Evolutionary conservation across 2,113 vertebrate genomes (phyloP), one percentile per base, ranked within the genome.

Genomic region (Scophthalmus maximus): DNA sequence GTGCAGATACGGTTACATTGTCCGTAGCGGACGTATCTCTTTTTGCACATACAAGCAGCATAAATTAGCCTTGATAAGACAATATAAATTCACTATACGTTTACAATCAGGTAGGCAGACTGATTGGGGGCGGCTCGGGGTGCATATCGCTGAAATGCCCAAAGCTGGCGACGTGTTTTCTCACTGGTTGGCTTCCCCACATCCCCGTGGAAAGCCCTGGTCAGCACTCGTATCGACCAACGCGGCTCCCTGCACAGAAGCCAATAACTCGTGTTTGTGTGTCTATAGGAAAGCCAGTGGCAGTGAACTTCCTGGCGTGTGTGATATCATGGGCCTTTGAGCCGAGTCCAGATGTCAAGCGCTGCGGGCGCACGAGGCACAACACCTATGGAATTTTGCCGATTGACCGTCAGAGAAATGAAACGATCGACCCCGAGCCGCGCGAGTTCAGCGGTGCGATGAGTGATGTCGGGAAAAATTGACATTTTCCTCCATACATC

Each of bases 161-260:
- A 9, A 1, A 3, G 46, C 20, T 49, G 46, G 22, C n/a, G n/a
- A n/a, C n/a, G n/a, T 23, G 1, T 20, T 20, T 12, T 23, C 20
- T 5, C 46, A n/a, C 20, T n/a, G 40, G 8, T 3, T 22, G 20
- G 20, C 47, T 50, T 6, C 47, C 12, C 22, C 47, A 50, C 8
- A 12, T 50, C 47, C 47, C 6, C 0, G 18, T 44, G 18, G 42
- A 44, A 40, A 40, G 36, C 36, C 1, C 44, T 20, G 18, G 17
- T 60, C 59, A 44, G 73, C 50, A 3, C 67, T 73, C 20, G 10
- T 71, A 83, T 88, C 59, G 77, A 88, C 82, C 69, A 73, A 15
- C 8, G 6, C 49, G 25, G 58, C 74, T 60, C 47, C 49, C 59
- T 51, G 67, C 53, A 69, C 57, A 26, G 7, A 66, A 72, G 60